Evolutionary conservation across 2,888 invertebrate genomes (phyloP), one percentile per base, ranked within the genome.

Genomic region (Gasteruption jaculator): DNA sequence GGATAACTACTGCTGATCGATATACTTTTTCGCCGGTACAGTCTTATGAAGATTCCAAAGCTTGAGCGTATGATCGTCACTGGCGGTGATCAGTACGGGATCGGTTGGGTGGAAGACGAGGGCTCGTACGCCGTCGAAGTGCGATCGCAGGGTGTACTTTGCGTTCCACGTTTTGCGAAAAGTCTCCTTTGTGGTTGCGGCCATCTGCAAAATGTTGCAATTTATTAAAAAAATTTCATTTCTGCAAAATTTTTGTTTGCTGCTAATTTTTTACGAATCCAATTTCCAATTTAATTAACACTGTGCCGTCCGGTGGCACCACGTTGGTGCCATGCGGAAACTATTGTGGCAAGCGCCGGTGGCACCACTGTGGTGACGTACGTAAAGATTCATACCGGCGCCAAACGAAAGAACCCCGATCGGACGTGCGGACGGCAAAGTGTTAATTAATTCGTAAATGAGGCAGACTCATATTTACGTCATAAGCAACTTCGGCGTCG

Each of bases 11-110:
- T n/a, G n/a, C n/a, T n/a, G n/a, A n/a, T n/a, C n/a, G n/a, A 63
- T 69, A 58, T 65, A 80, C 81, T 95, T 95, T 79, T 96, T 96
- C 46, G 94, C 92, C 56, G 93, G 93, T 57, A 94, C 92, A 39
- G 95, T 95, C 76, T 95, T 95, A 72, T 95, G 95, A 56, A 99
- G 78, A 79, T 99, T 99, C 99, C 99, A 99, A 67, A 99, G 76
- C 75, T 99, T 99, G 29, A 99, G 79, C 35, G 97, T 97, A 73
- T 96, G 94, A 76, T 99, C 99, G 73, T 99, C 99, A 43, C 94
- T 94, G 25, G 95, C 97, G 19, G 99, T 97, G 63, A 99, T 91
- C 45, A 99, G 78, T 43, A 97, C 93, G 43, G 95, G 90, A 69
- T 97, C 96, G 49, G 86, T 86, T 40, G 96, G 95, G 74, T 93